Percentiles rank a stretch among this genome's conserved stretches.
Conservation (phyloP, 1,140 invertebrate species). For the Planococcus citri region DNA sequence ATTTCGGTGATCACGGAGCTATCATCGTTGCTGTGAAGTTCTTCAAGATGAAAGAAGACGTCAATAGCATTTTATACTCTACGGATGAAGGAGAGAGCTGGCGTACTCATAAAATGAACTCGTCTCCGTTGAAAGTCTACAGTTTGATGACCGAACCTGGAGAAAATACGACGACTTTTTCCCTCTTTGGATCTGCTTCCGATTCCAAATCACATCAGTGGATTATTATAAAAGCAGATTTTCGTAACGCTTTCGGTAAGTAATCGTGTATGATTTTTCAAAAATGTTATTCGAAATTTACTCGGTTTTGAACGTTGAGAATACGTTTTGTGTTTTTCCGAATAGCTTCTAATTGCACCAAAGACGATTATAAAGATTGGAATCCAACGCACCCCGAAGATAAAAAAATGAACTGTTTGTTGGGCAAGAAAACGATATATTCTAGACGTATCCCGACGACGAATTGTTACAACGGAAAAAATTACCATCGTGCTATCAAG, state of each 20-base stretch:
- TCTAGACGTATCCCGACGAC: conserved; percentile 52
- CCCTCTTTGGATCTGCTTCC: conserved; percentile 71
- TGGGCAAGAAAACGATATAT: conserved; percentile 63
- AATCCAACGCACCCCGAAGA: conserved; percentile 46
- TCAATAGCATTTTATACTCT: conserved; percentile 66
- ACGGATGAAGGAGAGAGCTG: conserved; percentile 74
- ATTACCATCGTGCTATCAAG: conserved; percentile 54
- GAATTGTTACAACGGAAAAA: conserved; percentile 66
- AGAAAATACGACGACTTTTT: conserved; percentile 81
- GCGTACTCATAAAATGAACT: conserved; percentile 53
- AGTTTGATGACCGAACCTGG: conserved; percentile 83
- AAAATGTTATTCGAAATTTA: background rate
- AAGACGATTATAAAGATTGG: conserved; percentile 79
- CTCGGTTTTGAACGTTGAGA: background rate
- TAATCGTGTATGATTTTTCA: background rate
- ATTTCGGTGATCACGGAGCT: conserved; percentile 82
- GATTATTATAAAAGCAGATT: conserved; percentile 73
- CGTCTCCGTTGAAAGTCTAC: conserved; percentile 61
- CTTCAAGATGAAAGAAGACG: conserved; percentile 55
- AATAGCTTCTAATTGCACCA: conserved; percentile 44
- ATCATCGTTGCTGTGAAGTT: conserved; percentile 70
- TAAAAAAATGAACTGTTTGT: conserved; percentile 51
- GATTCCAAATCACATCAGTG: conserved; percentile 55
- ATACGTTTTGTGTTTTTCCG: conserved; percentile 12
- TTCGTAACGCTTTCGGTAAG: conserved; percentile 54